Evolutionary conservation across 2,113 vertebrate species (phyloP), one percentile per base, ranked within the genome.

Genomic region (Ciconia maguari): DNA sequence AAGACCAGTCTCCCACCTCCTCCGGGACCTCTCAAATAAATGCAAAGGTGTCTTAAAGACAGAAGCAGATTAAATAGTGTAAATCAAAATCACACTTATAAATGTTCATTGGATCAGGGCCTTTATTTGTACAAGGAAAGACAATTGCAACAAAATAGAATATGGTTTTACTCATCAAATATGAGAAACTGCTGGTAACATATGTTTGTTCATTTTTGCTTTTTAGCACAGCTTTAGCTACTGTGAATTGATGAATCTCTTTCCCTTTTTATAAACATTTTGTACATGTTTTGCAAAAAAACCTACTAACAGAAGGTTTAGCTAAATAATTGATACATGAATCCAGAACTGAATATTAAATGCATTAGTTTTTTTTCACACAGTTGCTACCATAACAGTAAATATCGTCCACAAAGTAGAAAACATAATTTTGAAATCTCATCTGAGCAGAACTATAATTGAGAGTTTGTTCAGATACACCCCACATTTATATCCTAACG

Each of bases 181-280:
- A 93, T 30, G 75, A 91, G 78, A 87, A 93, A 94, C 55, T 95
- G 78, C 58, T 91, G 51, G 61, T 69, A 93, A 70, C 93, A 95
- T 95, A 95, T 97, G 94, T 49, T 85, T 89, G 81, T 52, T 94
- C 84, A 42, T 61, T 96, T 96, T 89, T 89, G 36, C 36, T 78
- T 87, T 93, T 85, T 82, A 95, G 83, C 87, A 79, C 21, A 91
- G 89, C 74, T 93, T 90, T 90, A 93, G 91, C 91, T 89, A 82
- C 83, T 74, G n/a, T 61, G 87, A 83, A 84, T 89, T 79, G 66
- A 94, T 0, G 3, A 65, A 87, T 77, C 66, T 91, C 61, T 92
- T 87, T 87, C n/a, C 76, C 26, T 84, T 96, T 97, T 82, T 70
- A 85, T 80, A 95, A 97, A 97, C 93, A 96, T 95, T 96, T 95